Evolutionary conservation across 2,888 invertebrate species (phyloP), one percentile per base, ranked within the genome.

Genomic region (Empis stercorea): DNA sequence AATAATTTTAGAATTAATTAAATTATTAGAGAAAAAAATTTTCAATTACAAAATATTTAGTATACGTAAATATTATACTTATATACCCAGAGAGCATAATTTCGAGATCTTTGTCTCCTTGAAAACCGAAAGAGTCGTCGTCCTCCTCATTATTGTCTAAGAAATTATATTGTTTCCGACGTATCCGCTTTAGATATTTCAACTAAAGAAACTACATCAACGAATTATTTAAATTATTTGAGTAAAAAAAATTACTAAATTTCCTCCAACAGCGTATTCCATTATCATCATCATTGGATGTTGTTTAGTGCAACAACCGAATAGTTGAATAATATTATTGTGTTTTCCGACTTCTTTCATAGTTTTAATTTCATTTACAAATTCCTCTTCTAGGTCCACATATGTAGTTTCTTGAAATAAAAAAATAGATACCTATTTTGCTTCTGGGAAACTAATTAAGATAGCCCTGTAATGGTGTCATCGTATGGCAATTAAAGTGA

Each of bases 251-350:
- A 54, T 48, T 43, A 82, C 76, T 47, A 91, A 70, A 60, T 86
- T 85, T 0, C 88, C 88, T 52, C 82, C 77, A 0, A 85, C 80
- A 11, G 86, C 81, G 59, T 81, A 86, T 61, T 89, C 88, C 66
- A 89, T 75, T 10, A 89, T 70, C 53, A 87, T 81, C 51, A 84
- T 76, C 43, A 80, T 75, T 0, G 88, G 87, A 20, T 78, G 70
- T 0, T 74, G 70, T 15, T 74, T 65, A 0, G 84, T 84, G 57
- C 87, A 87, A 56, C 85, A 88, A 1, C 81, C 88, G 1, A 87
- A 59, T 50, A 68, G 62, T 14, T 76, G 71, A 14, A 89, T 85
- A 45, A 89, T 80, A 65, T 88, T 82, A 14, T 78, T 75, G 65
- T 89, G 88, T 0, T 70, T 71, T 1, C 86, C 87, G 0, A 87